Evolutionary conservation across 2,888 invertebrate genomes (phyloP), one percentile per base, ranked within the genome.

Genomic region (Leptopilina myrica): DNA sequence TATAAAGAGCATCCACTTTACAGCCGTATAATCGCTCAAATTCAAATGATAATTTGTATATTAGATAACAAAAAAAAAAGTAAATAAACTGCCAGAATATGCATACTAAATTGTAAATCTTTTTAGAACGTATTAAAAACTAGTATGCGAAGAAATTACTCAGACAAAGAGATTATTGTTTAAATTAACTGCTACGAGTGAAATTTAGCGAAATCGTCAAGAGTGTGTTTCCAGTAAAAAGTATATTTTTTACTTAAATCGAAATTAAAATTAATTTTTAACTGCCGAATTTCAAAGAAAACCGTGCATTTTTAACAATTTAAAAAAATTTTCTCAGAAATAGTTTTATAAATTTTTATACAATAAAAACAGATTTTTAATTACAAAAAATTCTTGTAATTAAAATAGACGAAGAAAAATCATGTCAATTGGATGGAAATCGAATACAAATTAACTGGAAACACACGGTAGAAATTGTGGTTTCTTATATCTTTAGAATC

Each of bases 11-110:
- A 81, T 84, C 43, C 86, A 84, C 82, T 86, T 84, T 79, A 81
- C 82, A 82, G 80, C 82, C 80, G 84, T 89, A 84, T 87, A 88
- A 88, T 86, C 88, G 88, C 88, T 89, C 89, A 88, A 89, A 88
- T 85, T 89, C 85, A 85, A 83, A 87, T 33, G 33, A 86, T 88
- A 87, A 86, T 85, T 73, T 56, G 14, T 56, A 56, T 56, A 64
- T 64, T 33, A 33, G 83, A 77, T 82, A 81, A 81, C 82, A 78
- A 78, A 26, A 33, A 56, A 56, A 33, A 82, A 77, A 81, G 81
- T 80, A 83, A 78, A 78, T 14, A n/a, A 56, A 53, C 73, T 56
- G 56, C 49, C 69, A 53, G 53, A 33, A 73, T 73, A 73, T 53
- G 33, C 33, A 46, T 67, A 33, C 40, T 62, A 62, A 62, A 56